phyloP scores from a whole-genome alignment of 2,888 invertebrate genomes.

The Dolichomitus sp. region DNA sequence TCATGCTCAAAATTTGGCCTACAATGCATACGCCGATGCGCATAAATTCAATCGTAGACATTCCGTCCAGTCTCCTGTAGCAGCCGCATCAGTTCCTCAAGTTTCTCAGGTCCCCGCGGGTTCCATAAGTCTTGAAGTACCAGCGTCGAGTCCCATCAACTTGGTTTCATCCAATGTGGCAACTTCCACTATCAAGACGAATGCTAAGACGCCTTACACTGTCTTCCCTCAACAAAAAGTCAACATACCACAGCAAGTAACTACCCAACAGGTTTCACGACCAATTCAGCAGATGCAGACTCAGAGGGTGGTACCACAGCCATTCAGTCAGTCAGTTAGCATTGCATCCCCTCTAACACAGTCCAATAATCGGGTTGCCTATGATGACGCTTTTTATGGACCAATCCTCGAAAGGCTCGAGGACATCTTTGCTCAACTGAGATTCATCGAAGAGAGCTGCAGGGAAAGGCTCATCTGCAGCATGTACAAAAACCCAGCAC shows the following conservation, averaged over 20 bases:
- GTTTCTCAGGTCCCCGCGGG: slow-evolving; percentile 58
- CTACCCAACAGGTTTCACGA: slow-evolving; percentile 32
- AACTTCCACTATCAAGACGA: slow-evolving; percentile 49
- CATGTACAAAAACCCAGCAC: slow-evolving; percentile 94
- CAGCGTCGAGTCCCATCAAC: slow-evolving; percentile 49
- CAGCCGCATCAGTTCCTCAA: slow-evolving; percentile 24
- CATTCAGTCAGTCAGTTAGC: slow-evolving; percentile 45
- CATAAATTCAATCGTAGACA: slow-evolving; percentile 74
- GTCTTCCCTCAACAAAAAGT: slow-evolving; percentile 63
- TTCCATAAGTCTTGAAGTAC: slow-evolving; percentile 47
- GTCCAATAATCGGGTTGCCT: slow-evolving; percentile 56
- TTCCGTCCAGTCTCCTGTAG: slow-evolving; percentile 43
- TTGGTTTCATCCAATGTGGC: slow-evolving; percentile 56
- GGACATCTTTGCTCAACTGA: slow-evolving; percentile 90
- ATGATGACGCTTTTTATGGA: slow-evolving; percentile 90
- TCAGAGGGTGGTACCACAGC: slow-evolving; percentile 62
- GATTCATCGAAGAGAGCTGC: slow-evolving; percentile 91
- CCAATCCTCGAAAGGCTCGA: slow-evolving; percentile 93
- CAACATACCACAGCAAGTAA: slow-evolving; percentile 43
- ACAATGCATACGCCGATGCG: slow-evolving; percentile 80
- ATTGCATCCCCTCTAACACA: slow-evolving; percentile 25
- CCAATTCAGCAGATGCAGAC: slow-evolving; percentile 59
- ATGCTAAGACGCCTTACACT: slow-evolving; percentile 66
- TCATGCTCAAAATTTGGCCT: slow-evolving; percentile 80
- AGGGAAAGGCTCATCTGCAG: slow-evolving; percentile 93